Conservation (phyloP, 2,888 invertebrate species). For the Protonemura montana region DNA sequence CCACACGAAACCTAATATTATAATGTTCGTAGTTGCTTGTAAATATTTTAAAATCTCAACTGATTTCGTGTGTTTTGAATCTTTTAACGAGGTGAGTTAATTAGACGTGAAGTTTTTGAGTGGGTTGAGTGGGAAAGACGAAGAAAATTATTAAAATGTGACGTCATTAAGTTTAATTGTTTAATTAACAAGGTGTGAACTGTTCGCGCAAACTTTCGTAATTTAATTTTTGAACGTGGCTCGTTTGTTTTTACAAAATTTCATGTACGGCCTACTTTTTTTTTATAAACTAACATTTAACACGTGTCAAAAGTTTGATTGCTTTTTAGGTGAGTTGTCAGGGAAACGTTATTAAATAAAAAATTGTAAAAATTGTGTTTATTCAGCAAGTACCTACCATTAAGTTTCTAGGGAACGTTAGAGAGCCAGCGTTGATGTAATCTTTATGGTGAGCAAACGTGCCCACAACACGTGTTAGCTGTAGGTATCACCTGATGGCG, state of each 20-base stretch:
- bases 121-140: not conserved
- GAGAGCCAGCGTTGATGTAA: too few species aligned
- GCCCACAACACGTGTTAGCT: too few species aligned
- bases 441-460: too few species aligned
- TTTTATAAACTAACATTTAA: not conserved
- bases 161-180: not conserved
- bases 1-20: not conserved
- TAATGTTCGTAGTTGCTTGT: not conserved
- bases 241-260: too few species aligned
- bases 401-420: too few species aligned
- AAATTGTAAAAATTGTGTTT: too few species aligned
- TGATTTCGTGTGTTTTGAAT: not conserved
- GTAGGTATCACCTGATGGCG: too few species aligned
- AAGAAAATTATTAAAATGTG: not conserved
- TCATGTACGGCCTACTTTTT: not conserved
- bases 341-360: too few species aligned
- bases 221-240: not conserved
- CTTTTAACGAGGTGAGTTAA: not conserved
- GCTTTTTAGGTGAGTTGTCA: not conserved
- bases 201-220: not conserved
- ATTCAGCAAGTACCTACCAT: too few species aligned
- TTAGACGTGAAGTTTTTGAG: not conserved
- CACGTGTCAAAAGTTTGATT: not conserved
- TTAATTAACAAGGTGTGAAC: not conserved
- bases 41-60: not conserved